These are phyloP conservation scores for Platichthys stellatus DNA, from an alignment of 2,113 vertebrate species.

Conservation along the genomic window DNA sequence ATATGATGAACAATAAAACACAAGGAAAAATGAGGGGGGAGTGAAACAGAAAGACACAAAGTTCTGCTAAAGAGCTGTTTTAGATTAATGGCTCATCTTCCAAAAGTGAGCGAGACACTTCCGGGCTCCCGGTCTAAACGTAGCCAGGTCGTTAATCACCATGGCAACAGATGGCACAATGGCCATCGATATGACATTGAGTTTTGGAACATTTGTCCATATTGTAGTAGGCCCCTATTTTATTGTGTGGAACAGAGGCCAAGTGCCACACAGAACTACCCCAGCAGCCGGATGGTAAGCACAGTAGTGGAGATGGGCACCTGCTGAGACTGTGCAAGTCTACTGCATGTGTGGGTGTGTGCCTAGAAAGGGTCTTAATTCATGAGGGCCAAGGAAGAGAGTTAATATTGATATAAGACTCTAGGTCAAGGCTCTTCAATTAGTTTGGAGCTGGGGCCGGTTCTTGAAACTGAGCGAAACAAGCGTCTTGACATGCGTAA, in stretches of 20 bases:
- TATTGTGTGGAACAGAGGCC: slow-evolving; percentile 25
- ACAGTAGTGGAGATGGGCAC: background rate
- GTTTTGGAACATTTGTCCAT: slow-evolving; percentile 29
- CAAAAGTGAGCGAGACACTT: slow-evolving; percentile 36
- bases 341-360: background rate
- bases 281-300: background rate
- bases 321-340: background rate
- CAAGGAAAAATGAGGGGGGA: slow-evolving; percentile 1
- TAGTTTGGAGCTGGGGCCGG: too few species aligned
- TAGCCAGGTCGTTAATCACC: slow-evolving; percentile 45
- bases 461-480: too few species aligned
- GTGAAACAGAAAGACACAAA: slow-evolving; percentile 30
- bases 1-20: slow-evolving; percentile 17
- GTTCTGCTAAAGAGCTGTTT: slow-evolving; percentile 48
- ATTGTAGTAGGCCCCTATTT: slow-evolving; percentile 31
- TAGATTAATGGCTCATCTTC: slow-evolving; percentile 59
- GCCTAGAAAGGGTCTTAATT: background rate
- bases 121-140: slow-evolving; percentile 27
- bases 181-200: slow-evolving; percentile 54
- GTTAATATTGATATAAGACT: too few species aligned
- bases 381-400: background rate
- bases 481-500: too few species aligned
- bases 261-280: slow-evolving; percentile 36
- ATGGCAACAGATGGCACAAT: slow-evolving; percentile 57
- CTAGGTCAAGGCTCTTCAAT: too few species aligned